Base-by-base conservation (phyloP, 2,888 invertebrate genomes). In the Cryptocheilus praepositus region DNA sequence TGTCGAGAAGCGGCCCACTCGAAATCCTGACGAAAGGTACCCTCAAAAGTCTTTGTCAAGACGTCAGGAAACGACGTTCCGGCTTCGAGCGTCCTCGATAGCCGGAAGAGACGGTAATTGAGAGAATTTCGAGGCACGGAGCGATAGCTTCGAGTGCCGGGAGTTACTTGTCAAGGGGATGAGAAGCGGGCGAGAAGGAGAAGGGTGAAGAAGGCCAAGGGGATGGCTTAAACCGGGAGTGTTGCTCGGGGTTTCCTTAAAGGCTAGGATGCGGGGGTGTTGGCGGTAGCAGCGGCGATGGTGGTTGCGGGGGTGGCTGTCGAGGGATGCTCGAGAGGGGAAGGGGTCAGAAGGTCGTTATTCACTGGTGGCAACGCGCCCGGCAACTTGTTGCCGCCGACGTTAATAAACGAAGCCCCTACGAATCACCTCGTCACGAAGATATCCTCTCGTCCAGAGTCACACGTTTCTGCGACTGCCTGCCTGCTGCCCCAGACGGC, bases 331-430 rank as follows among this genome's bases (percentile, higher is more conserved):
- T 56, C 63, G n/a, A 60, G 55, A 49, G 49, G 49, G 62, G 64
- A 72, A 71, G 80, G 68, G 74, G 77, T 75, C 79, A 76, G 73
- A 79, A 78, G 78, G 76, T 79, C 61, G 75, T 75, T 71, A 74
- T 74, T 71, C 74, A 63, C 66, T 62, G 62, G 44, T 58, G 67
- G 65, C 68, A 72, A 76, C 79, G 75, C 74, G 80, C 77, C 75
- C 83, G 81, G 84, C 86, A 86, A 86, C 86, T 86, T 86, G 86
- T 86, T 86, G 86, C 86, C 76, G 84, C 36, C 73, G 73, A 79
- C 82, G 81, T 80, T 85, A 85, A 86, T 84, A 85, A 86, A 86
- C 83, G 85, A 85, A 84, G 82, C 81, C 79, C 81, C 81, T 76
- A 84, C 79, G 74, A 81, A 75, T 71, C 81, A 71, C 74, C 73